These are phyloP conservation scores for Muschampia plurimacula DNA, from an alignment of 2,888 invertebrate genomes.

Conservation along the genomic window DNA sequence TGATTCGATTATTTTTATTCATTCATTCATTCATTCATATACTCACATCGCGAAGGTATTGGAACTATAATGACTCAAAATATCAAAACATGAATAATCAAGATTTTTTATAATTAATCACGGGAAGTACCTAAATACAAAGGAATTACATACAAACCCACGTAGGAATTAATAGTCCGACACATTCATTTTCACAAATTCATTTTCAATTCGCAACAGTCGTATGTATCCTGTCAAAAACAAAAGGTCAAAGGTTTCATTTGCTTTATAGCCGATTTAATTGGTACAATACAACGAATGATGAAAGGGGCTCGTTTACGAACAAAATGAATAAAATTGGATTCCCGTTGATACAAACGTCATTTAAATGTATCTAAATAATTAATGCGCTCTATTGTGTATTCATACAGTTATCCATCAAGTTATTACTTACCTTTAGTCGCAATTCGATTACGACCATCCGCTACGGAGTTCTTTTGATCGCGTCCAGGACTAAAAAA, in stretches of 20 bases:
- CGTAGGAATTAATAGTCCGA: not conserved
- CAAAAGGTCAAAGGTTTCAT: not conserved
- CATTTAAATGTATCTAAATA: not conserved
- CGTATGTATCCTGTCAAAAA: not conserved
- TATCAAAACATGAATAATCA: too few relatives aligned
- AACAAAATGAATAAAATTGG: slow-evolving; percentile 1
- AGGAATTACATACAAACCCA: not conserved
- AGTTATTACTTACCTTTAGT: not conserved
- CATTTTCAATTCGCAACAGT: slow-evolving; percentile 4
- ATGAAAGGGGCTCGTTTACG: not conserved
- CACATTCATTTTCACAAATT: not conserved
- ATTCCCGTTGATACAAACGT: not conserved
- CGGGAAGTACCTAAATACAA: too few relatives aligned
- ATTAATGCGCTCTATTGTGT: not conserved
- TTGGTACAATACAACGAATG: slow-evolving; percentile 7
- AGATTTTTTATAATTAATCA: too few relatives aligned
- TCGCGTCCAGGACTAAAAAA: too few relatives aligned
- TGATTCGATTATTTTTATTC: too few relatives aligned
- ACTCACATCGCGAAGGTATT: too few relatives aligned
- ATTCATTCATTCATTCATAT: too few relatives aligned
- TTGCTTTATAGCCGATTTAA: slow-evolving; percentile 5
- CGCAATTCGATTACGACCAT: too few relatives aligned
- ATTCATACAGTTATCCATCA: not conserved
- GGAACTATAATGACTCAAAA: too few relatives aligned
- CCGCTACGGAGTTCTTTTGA: too few relatives aligned